Evolutionary conservation across 2,113 vertebrate species (phyloP), one percentile per base, ranked within the genome.

Genomic region (Odocoileus hemionus): DNA sequence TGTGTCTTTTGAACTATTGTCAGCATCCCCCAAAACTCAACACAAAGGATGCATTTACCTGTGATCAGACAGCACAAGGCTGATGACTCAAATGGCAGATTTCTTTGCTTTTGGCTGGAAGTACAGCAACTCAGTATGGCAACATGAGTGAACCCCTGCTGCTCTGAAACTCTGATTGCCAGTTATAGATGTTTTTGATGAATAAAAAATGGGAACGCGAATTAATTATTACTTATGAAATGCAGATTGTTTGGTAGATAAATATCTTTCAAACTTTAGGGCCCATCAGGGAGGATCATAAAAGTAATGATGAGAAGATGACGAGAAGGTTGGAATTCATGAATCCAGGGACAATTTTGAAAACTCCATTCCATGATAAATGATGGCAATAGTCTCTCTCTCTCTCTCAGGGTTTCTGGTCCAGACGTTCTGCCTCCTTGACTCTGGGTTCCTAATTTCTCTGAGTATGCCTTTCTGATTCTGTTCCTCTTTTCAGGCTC

Each of bases 161-260:
- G 97, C 70, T 97, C 96, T 13, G 94, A 33, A 91, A 82, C 43
- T 36, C 97, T 94, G 96, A 96, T 93, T 74, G 95, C 97, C 97
- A 95, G 96, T 87, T 61, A 54, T 11, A 89, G 95, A 89, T 3
- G 8, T 86, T 94, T 97, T 97, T 97, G 96, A 97, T 87, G 96
- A 97, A 97, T 98, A 95, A 98, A 97, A 97, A 96, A 97, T 97
- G 96, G 96, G 96, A 86, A 94, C 16, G 61, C 1, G 0, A 95
- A 97, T 97, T 96, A 96, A 97, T 98, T 96, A 97, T 97, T 95
- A 92, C 96, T 95, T 97, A 91, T 84, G 93, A 91, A 97, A 97
- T 94, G 93, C 95, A 97, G 93, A 96, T 93, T 98, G 83, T 97
- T 97, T 97, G 96, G 83, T 91, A 98, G 97, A 97, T 91, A 97